Percentiles rank a stretch among this genome's conserved stretches.
Evolutionary conservation across 2,113 vertebrate genomes (phyloP).

Genomic region (Eudorcas thomsonii): DNA sequence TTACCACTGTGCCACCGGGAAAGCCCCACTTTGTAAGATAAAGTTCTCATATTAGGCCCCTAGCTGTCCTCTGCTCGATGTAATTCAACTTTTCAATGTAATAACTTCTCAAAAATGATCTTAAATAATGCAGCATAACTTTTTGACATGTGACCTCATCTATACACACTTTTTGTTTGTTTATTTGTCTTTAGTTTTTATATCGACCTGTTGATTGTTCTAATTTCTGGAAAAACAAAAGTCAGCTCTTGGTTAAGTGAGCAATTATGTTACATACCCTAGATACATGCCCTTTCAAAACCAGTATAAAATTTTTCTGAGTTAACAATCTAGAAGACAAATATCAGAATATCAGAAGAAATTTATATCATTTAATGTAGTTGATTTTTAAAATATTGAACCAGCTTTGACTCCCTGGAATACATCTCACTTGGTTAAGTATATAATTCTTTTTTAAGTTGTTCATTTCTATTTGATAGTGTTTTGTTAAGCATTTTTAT

Average conservation of each 20-base stretch:
- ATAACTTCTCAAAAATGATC: not conserved
- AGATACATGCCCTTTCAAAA: not conserved
- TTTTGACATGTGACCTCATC: not conserved
- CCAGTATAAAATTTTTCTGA: not conserved
- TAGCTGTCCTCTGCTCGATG: not conserved
- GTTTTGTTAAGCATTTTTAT: not conserved
- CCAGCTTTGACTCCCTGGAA: not conserved
- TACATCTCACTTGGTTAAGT: not conserved
- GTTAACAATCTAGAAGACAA: not conserved
- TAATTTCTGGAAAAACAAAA: not conserved
- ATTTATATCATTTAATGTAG: not conserved
- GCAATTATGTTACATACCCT: not conserved
- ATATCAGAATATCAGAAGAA: not conserved
- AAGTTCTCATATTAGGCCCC: not conserved
- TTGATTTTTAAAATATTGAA: not conserved
- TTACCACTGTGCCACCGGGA: not conserved
- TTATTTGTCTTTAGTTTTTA: not conserved
- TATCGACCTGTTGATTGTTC: not conserved
- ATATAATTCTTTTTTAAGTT: not conserved
- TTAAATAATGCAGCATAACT: not conserved
- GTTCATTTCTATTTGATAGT: not conserved
- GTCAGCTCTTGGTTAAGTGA: not conserved
- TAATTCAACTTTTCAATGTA: not conserved
- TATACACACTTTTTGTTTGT: not conserved
- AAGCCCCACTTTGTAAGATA: not conserved